These are phyloP conservation scores for Choristoneura rosaceana DNA, from an alignment of 2,888 invertebrate genomes.

Conservation along the genomic window DNA sequence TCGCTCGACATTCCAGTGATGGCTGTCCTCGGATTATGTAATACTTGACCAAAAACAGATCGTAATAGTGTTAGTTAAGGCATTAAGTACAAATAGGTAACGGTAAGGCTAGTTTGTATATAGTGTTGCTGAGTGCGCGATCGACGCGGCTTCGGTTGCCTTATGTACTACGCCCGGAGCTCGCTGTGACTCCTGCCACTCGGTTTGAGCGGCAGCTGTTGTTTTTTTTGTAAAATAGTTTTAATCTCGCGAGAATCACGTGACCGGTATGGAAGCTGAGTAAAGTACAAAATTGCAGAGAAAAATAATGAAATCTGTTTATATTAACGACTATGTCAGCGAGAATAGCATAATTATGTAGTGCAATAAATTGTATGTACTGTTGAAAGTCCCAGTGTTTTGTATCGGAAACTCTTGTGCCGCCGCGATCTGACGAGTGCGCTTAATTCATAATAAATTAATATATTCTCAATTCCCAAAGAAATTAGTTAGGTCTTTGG, in stretches of 20 bases:
- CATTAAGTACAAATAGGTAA: conserved; percentile 74
- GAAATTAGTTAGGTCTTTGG: conserved; percentile 76
- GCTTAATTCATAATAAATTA: conserved; percentile 67
- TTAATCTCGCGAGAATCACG: conserved; percentile 46
- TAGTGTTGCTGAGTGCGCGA: conserved; percentile 51
- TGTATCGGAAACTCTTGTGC: conserved; percentile 50
- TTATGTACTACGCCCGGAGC: conserved; percentile 56
- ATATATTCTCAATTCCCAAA: conserved; percentile 75
- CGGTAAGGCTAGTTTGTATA: conserved; percentile 63
- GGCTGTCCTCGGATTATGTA: neutral
- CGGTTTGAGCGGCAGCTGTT: conserved; percentile 17
- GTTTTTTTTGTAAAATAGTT: conserved; percentile 19
- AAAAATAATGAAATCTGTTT: conserved; percentile 68
- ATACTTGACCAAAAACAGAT: conserved; percentile 56
- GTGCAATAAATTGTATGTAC: conserved; percentile 77
- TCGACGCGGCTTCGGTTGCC: conserved; percentile 74
- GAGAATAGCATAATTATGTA: conserved; percentile 77
- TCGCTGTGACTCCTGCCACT: conserved; percentile 42
- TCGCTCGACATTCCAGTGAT: conserved; percentile 32
- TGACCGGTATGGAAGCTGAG: conserved; percentile 66
- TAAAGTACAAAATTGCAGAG: conserved; percentile 82
- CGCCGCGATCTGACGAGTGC: conserved; percentile 57
- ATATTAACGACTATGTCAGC: conserved; percentile 59
- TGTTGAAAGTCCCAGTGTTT: conserved; percentile 54
- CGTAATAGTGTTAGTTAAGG: conserved; percentile 62